A percentile compares a stretch with the other conserved stretches of the same genome.
Conservation (phyloP, 2,888 invertebrate species). For the Tuberolachnus salignus region DNA sequence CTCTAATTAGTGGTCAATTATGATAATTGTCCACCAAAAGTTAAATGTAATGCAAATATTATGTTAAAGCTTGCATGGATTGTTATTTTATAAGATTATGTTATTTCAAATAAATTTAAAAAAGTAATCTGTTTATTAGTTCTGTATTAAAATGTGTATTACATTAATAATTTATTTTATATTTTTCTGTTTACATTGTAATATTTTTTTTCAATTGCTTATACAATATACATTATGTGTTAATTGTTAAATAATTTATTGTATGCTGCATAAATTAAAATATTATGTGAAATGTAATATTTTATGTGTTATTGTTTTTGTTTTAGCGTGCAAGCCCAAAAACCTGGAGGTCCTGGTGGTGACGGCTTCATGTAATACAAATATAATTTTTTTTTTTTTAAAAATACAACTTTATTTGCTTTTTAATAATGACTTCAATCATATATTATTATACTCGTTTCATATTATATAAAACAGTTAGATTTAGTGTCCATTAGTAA, state of each 20-base stretch:
- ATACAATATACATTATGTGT: no score
- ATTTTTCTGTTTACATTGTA: conserved; percentile 2
- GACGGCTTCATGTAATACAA: conserved; percentile 51
- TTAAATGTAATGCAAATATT: no score
- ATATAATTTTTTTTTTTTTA: no score
- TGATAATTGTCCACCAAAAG: no score
- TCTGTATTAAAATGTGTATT: neutral
- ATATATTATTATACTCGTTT: conserved; percentile 40
- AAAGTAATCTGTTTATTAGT: neutral
- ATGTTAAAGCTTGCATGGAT: conserved; percentile 21
- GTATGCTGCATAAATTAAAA: no score
- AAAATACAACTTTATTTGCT: neutral
- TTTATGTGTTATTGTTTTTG: neutral
- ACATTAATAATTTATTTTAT: neutral
- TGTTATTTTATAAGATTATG: neutral
- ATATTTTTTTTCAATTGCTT: neutral
- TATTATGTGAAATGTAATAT: no score
- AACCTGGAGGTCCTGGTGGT: conserved; percentile 49
- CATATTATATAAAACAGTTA: conserved; percentile 35
- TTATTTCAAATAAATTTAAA: neutral
- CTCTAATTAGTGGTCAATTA: no score
- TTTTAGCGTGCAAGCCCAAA: conserved; percentile 54
- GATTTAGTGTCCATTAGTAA: conserved; percentile 27
- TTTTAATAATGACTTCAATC: conserved; percentile 39
- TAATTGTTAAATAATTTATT: no score